Conservation (phyloP, 2,888 invertebrate genomes). For the Germaria angustata region DNA sequence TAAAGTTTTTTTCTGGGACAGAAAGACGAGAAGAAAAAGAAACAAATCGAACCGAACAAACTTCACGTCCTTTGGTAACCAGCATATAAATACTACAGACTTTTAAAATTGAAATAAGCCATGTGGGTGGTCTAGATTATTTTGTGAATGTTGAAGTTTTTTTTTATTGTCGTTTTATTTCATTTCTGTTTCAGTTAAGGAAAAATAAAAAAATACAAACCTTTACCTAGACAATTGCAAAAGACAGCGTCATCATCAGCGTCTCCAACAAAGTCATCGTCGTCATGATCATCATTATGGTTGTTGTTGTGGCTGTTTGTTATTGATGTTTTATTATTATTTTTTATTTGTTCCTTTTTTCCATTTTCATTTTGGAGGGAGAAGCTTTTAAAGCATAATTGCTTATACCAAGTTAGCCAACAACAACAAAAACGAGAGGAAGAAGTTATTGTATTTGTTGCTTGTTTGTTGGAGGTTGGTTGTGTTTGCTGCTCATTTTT, state of each 20-base stretch:
- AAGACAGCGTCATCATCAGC: conserved; percentile 46
- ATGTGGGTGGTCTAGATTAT: conserved; percentile 64
- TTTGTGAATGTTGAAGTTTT: conserved; percentile 32
- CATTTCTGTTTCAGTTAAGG: conserved; percentile 32
- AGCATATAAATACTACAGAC: conserved; percentile 27
- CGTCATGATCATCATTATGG: conserved; percentile 31
- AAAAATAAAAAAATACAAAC: conserved; percentile 8
- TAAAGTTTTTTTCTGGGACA: conserved; percentile 30
- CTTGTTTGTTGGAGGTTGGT: conserved; percentile 25
- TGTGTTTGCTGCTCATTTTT: conserved; percentile 39
- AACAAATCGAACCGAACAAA: conserved; percentile 3
- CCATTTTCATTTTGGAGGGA: conserved; percentile 52
- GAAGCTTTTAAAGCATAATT: conserved; percentile 65
- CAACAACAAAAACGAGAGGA: conserved; percentile 22
- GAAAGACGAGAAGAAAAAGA: neutral
- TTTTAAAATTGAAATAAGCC: conserved; percentile 44
- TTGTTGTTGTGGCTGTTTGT: conserved; percentile 44
- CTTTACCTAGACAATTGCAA: conserved; percentile 59
- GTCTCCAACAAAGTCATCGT: conserved; percentile 42
- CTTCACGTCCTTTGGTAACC: conserved; percentile 36
- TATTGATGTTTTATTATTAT: conserved; percentile 60
- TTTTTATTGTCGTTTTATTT: conserved; percentile 23
- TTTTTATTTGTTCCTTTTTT: conserved; percentile 38
- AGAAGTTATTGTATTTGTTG: conserved; percentile 4
- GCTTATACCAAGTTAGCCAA: conserved; percentile 62